A percentile compares a stretch with the other conserved stretches of the same genome.
Evolutionary conservation across 2,113 vertebrate genomes (phyloP).

Genomic region (Oxyruncus cristatus): DNA sequence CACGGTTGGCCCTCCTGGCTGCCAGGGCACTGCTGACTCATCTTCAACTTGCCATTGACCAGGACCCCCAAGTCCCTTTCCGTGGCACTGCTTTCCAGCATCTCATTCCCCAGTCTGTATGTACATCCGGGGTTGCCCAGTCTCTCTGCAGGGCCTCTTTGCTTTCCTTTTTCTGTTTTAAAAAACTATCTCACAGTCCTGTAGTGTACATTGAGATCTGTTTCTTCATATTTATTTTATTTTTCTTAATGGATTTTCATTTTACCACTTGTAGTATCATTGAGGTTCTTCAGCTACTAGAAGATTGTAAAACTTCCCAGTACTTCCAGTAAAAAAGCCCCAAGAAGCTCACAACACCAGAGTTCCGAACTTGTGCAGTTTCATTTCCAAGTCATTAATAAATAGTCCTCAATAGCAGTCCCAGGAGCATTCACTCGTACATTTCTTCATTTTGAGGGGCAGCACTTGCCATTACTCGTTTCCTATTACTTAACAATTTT

Average conservation of each 20-base stretch:
- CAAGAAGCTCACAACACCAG: not conserved
- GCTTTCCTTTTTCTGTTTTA: not conserved
- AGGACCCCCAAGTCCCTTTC: not conserved
- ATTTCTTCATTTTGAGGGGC: not conserved
- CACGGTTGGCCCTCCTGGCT: not conserved
- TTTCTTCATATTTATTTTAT: not conserved
- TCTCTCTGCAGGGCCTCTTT: not conserved
- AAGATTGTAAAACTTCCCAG: not conserved
- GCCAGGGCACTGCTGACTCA: not conserved
- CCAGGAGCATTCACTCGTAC: not conserved
- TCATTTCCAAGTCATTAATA: not conserved
- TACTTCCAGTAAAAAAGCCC: not conserved
- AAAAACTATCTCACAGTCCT: not conserved
- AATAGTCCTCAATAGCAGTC: not conserved
- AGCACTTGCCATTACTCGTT: not conserved
- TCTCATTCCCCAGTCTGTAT: not conserved
- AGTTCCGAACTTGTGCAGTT: not conserved
- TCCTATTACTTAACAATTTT: not conserved
- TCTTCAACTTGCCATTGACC: rapidly evolving
- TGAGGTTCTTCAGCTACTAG: not conserved
- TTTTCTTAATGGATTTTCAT: not conserved
- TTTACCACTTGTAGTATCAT: not conserved
- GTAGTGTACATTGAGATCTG: not conserved
- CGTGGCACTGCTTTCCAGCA: not conserved
- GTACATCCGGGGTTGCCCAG: rapidly evolving